phyloP scores from a whole-genome alignment of 1,140 invertebrate species.

The Condylostylus longicornis region DNA sequence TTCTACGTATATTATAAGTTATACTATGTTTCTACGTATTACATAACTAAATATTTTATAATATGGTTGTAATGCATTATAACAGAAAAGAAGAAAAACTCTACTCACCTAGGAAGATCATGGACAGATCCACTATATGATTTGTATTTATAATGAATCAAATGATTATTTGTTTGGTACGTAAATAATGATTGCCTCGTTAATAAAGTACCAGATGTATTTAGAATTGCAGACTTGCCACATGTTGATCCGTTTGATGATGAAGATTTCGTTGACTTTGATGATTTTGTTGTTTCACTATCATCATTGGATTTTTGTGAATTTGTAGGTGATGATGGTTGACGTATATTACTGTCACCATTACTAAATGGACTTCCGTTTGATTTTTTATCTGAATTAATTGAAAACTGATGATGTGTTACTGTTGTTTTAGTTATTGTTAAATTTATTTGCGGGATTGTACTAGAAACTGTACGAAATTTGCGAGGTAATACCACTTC shows the following conservation, averaged over 20 bases:
- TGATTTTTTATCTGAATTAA: neutral
- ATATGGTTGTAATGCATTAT: too few relatives aligned
- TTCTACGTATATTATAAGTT: too few relatives aligned
- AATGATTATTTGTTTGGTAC: constrained; percentile 73
- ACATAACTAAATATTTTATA: too few relatives aligned
- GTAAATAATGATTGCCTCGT: constrained; percentile 74
- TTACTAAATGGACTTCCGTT: constrained; percentile 7
- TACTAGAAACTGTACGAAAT: constrained; percentile 57
- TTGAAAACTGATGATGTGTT: constrained; percentile 19
- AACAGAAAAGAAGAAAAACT: too few relatives aligned
- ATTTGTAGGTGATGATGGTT: neutral
- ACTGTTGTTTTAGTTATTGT: constrained; percentile 10
- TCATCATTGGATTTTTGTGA: constrained; percentile 16
- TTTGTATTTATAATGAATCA: constrained; percentile 77
- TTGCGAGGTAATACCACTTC: constrained; percentile 60
- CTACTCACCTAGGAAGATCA: constrained; percentile 64
- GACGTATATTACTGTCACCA: constrained; percentile 14
- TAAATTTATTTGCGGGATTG: constrained; percentile 40
- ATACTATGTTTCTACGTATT: too few relatives aligned
- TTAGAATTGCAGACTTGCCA: neutral
- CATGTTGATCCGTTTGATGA: constrained; percentile 2
- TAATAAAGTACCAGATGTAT: constrained; percentile 43
- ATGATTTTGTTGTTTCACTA: constrained; percentile 16
- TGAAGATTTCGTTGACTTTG: constrained; percentile 12
- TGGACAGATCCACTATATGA: constrained; percentile 68